Base-by-base conservation (phyloP, 92 coral and sea anemone species). In the Muricea muricata region DNA sequence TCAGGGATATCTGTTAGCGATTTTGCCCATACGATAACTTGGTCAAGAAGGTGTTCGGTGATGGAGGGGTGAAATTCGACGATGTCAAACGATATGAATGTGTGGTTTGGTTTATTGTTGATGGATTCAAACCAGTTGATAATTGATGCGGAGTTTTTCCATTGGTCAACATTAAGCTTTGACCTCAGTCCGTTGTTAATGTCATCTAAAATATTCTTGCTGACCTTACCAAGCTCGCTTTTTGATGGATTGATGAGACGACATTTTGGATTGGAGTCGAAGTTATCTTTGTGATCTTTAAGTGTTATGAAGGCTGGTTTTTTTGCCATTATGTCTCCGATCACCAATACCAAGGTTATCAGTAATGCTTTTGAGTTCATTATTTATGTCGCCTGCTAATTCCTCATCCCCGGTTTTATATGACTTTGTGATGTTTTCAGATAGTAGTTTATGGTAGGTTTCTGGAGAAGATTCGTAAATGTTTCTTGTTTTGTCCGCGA, bases 401-500 rank as follows among this genome's bases (percentile, higher is more conserved):
- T 61, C 33, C 24, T 21, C 33, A 21, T 61, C 69, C 24, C 29
- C 69, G 29, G 28, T 61, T 29, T 61, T 61, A 29, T 61, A 61
- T 15, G 28, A 29, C 69, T 61, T 61, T 20, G 29, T 61, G 24
- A 61, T 6, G 69, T 61, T 61, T 21, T 61, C 69, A 15, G 29
- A 21, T 11, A 61, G 55, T 47, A 47, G n/a, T 47, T 47, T 47
- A 47, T 47, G 55, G 5, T 47, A 47, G 55, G 12, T 47, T 47
- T 47, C 15, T 12, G 55, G 55, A 47, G 55, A 29, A 29, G 33
- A 29, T 61, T 61, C 29, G 6, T 61, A 61, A 61, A 61, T 29
- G 24, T 61, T 61, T 61, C 69, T 61, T 21, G 69, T 61, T 61
- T 61, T 61, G 69, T 61, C 69, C 12, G 69, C 69, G 24, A 61